Evolutionary conservation across 2,797 vertebrate species (phyloP).

Genomic region (Anableps anableps): DNA sequence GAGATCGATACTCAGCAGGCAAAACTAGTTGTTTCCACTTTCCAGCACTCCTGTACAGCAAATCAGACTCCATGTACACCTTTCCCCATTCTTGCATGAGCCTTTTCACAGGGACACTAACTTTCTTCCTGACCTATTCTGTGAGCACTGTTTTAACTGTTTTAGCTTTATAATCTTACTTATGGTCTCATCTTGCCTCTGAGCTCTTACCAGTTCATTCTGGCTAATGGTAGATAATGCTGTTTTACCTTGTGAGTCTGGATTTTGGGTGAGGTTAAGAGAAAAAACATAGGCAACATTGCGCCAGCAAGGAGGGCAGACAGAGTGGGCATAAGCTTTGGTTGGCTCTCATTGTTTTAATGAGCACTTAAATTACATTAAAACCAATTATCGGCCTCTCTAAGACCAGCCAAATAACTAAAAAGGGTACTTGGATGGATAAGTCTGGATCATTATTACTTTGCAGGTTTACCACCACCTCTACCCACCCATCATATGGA

Average conservation of each 20-base stretch:
- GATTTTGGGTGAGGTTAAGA: background rate
- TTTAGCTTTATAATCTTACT: background rate
- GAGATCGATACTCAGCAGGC: background rate
- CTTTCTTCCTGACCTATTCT: background rate
- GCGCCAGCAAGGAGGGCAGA: too few species aligned
- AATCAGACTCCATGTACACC: background rate
- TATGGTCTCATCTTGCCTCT: background rate
- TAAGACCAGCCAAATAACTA: too few species aligned
- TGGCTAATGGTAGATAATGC: background rate
- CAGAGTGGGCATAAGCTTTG: too few species aligned
- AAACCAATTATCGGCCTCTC: too few species aligned
- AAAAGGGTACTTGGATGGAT: too few species aligned
- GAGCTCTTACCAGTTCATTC: background rate
- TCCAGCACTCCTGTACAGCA: background rate
- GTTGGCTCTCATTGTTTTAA: too few species aligned
- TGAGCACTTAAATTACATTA: too few species aligned
- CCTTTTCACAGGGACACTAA: background rate
- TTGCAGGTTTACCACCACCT: too few species aligned
- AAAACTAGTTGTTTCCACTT: background rate
- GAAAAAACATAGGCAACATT: background rate
- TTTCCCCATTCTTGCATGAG: background rate
- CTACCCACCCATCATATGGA: too few species aligned
- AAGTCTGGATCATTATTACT: too few species aligned
- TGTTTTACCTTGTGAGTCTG: too few species aligned
- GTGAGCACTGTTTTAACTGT: background rate